Evolutionary conservation across 37 sponge, comb jelly and placozoan species (phyloP).

Genomic region (Axinella damicornis): DNA sequence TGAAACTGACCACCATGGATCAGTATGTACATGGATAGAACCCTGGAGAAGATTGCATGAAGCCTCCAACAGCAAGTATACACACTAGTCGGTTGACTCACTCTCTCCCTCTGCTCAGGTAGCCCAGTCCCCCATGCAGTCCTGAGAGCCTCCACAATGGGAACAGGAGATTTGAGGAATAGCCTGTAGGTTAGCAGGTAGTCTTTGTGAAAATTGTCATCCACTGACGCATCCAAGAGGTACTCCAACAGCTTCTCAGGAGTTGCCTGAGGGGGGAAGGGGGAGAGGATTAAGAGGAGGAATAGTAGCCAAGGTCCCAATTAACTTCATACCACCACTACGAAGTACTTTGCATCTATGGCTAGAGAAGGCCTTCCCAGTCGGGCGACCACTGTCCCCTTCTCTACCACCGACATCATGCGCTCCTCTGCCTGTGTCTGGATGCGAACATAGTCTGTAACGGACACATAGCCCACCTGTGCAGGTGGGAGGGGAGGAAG

Average conservation of each 20-base stretch:
- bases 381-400: conserved; percentile 50
- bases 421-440: conserved; percentile 75
- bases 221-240: conserved; percentile 73
- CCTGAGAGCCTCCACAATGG: conserved; percentile 53
- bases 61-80: too few relatives aligned
- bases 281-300: not conserved
- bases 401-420: conserved; percentile 54
- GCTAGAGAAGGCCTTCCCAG: conserved; percentile 76
- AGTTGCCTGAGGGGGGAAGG: conserved; percentile 72
- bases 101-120: conserved; percentile 55
- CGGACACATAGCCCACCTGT: conserved; percentile 7
- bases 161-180: conserved; percentile 63
- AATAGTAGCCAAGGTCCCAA: too few relatives aligned
- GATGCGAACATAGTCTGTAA: conserved; percentile 59
- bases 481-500: not conserved
- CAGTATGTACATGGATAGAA: too few relatives aligned
- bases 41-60: too few relatives aligned
- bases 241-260: conserved; percentile 76
- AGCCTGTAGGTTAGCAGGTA: conserved; percentile 85
- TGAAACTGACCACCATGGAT: too few relatives aligned
- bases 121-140: conserved; percentile 45
- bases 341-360: conserved; percentile 64
- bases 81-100: too few relatives aligned
- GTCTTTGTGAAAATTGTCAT: conserved; percentile 81
- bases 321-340: conserved; percentile 49